Conservation (phyloP, 2,113 vertebrate species). For the Scomber colias region DNA sequence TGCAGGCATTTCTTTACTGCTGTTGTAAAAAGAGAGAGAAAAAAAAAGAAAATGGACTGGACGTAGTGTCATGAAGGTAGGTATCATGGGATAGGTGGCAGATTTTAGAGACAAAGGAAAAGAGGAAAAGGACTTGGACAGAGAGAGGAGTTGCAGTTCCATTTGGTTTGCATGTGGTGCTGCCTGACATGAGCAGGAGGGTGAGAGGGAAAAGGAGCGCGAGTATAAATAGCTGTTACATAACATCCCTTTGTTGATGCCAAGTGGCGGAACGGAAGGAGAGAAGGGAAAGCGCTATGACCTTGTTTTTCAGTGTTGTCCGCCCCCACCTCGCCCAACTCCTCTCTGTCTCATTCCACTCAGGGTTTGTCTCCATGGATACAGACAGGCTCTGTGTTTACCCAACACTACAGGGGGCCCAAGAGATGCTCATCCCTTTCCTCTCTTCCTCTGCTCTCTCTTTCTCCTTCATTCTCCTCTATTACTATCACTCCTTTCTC, state of each 20-base stretch:
- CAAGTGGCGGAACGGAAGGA: constrained; percentile 82
- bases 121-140: constrained; percentile 18
- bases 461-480: constrained; percentile 26
- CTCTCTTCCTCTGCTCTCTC: background rate
- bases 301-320: constrained; percentile 84
- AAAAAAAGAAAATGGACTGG: background rate
- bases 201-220: constrained; percentile 64
- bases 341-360: constrained; percentile 72
- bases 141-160: constrained; percentile 40
- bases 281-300: constrained; percentile 81
- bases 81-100: background rate
- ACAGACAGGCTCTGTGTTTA: constrained; percentile 79
- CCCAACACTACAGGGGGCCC: constrained; percentile 66
- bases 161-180: constrained; percentile 71
- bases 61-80: background rate
- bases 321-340: constrained; percentile 73
- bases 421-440: constrained; percentile 43
- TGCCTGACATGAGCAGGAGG: constrained; percentile 73
- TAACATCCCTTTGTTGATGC: constrained; percentile 86
- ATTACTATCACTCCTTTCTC: constrained; percentile 39
- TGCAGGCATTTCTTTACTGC: background rate
- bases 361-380: constrained; percentile 81
- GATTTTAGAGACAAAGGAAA: constrained; percentile 15
- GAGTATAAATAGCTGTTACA: constrained; percentile 86
- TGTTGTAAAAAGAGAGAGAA: background rate